Conservation (phyloP, 2,888 invertebrate species). For the Agrochola macilenta region DNA sequence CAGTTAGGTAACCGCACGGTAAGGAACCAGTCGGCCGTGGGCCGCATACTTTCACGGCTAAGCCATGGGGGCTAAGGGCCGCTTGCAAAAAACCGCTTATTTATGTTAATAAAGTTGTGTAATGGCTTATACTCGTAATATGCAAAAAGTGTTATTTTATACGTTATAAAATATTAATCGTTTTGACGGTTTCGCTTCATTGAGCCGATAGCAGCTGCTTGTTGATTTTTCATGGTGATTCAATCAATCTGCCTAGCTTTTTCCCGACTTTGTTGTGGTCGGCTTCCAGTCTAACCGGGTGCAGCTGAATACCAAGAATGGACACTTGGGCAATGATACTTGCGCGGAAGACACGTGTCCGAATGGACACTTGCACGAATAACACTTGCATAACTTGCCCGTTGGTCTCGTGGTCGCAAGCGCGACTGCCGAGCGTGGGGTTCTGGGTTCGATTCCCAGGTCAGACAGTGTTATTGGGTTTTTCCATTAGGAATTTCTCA, state of each 20-base stretch:
- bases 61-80: conserved; percentile 20
- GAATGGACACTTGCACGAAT: too few species aligned
- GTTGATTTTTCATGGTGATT: not conserved
- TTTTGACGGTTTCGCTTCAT: not conserved
- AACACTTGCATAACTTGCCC: too few species aligned
- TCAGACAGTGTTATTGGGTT: too few species aligned
- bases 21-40: conserved; percentile 53
- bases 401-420: too few species aligned
- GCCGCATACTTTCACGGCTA: conserved; percentile 50
- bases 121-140: conserved; percentile 22
- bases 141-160: conserved; percentile 20
- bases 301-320: not conserved
- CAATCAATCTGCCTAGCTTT: not conserved
- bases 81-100: conserved; percentile 23
- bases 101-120: conserved; percentile 18
- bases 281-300: not conserved
- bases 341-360: too few species aligned
- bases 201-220: not conserved
- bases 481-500: too few species aligned
- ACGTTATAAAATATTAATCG: conserved; percentile 8
- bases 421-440: too few species aligned
- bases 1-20: conserved; percentile 48
- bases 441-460: too few species aligned
- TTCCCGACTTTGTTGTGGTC: not conserved
- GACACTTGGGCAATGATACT: too few species aligned